A percentile compares a stretch with the other conserved stretches of the same genome.
These are phyloP conservation scores for Strigamia crassipes DNA, from an alignment of 2,888 invertebrate genomes.

Conservation along the genomic window DNA sequence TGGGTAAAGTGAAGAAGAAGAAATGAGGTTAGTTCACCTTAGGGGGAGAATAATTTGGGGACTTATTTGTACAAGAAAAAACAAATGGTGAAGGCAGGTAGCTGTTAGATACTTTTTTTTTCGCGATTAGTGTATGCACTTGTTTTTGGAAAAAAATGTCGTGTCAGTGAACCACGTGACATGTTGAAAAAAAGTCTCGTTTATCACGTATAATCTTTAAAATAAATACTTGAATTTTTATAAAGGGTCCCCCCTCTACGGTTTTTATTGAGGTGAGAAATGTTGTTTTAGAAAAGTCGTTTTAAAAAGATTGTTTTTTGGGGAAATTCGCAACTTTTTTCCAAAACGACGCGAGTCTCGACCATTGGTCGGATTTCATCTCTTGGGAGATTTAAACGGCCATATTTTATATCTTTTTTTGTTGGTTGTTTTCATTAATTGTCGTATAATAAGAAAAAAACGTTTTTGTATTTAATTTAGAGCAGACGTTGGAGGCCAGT, in stretches of 20 bases:
- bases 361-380: no score
- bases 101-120: slow-evolving; percentile 17
- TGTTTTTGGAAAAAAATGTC: neutral
- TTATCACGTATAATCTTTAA: slow-evolving; percentile 35
- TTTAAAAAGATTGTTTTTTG: neutral
- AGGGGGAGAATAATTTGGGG: slow-evolving; percentile 1
- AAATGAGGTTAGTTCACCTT: slow-evolving; percentile 32
- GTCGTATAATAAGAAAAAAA: no score
- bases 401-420: no score
- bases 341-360: neutral
- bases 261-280: slow-evolving; percentile 5
- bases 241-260: neutral
- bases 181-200: neutral
- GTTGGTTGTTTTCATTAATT: no score
- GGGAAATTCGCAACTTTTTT: neutral
- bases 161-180: slow-evolving; percentile 20
- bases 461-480: no score
- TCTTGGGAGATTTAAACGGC: no score
- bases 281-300: neutral
- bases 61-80: slow-evolving; percentile 27
- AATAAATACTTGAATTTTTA: slow-evolving; percentile 29
- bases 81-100: slow-evolving; percentile 38
- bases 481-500: no score
- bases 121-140: neutral
- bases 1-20: neutral